Base-by-base conservation (phyloP, 1,140 invertebrate species). In the Drosophila paulistorum region DNA sequence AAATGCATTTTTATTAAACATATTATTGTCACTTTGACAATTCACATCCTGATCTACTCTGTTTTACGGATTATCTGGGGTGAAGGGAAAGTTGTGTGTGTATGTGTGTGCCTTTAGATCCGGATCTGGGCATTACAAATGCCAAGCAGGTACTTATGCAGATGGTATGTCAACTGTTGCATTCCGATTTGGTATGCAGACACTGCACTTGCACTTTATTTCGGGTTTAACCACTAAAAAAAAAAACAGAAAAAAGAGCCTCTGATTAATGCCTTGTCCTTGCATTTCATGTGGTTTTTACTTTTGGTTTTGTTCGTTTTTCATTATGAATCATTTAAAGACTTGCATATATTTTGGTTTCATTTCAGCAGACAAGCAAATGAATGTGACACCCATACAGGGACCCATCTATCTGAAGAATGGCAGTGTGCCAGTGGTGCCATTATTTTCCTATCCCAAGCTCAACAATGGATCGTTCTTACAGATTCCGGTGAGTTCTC, bases 381-480 rank as follows among this genome's bases (percentile, higher is more conserved):
- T 68, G 73, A 79, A 68, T 70, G 95, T 96, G 30, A 97, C 96
- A 23, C 96, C 96, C 10, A 95, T 97, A 62, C 95, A 96, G 91
- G 96, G 96, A 17, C 96, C 96, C 3, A 96, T 97, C 91, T 95
- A 94, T 74, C 78, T 97, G 69, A 95, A 96, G 91, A 96, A 97
- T 91, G 95, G 96, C 68, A 94, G 94, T 26, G 96, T 96, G 23
- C 96, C 96, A 17, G 96, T 97, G 1, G 96, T 97, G 57, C 96
- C 96, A n/a, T 93, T 97, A 2, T 97, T 96, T 72, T 96, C 96
- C 20, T 97, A 97, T 93, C 95, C 95, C 9, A 95, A 95, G 63
- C 91, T 96, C 71, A 96, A 96, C 91, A 97, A 97, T 92, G 96
- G 96, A 68, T 95, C 95, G 13, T 95, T 97, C 83, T 94, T 97